Evolutionary conservation across 2,113 vertebrate species (phyloP).

Genomic region (Neopipo cinnamomea): DNA sequence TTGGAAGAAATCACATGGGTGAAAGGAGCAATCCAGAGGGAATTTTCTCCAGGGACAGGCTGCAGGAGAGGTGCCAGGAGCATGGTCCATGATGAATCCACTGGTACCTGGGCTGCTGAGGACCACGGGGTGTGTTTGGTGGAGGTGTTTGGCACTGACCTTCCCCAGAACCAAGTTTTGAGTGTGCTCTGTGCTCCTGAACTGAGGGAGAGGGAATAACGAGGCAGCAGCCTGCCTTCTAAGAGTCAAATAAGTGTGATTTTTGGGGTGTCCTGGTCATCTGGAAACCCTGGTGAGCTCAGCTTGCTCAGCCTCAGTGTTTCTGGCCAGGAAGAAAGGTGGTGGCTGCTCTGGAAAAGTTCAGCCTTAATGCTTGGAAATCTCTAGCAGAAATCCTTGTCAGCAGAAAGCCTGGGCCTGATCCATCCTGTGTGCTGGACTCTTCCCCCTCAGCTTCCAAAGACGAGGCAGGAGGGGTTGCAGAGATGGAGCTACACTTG

Average conservation of each 20-base stretch:
- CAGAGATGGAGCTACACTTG: background rate
- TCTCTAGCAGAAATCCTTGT: background rate
- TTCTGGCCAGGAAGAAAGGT: background rate
- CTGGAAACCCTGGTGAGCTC: background rate
- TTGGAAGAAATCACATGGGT: background rate
- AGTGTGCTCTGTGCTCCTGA: background rate
- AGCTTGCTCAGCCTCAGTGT: background rate
- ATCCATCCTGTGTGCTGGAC: background rate
- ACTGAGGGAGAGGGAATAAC: background rate
- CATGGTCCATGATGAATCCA: background rate
- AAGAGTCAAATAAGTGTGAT: background rate
- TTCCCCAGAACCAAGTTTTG: background rate
- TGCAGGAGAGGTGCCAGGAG: background rate
- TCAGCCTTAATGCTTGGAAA: background rate
- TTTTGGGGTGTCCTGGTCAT: background rate
- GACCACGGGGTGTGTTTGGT: background rate
- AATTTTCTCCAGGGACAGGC: background rate
- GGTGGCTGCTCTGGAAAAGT: background rate
- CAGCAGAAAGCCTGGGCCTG: background rate
- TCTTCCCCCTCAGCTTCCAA: background rate
- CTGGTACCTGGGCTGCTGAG: background rate
- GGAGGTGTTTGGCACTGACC: background rate
- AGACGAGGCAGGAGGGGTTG: background rate
- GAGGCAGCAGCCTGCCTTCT: background rate
- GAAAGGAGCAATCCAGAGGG: background rate